These are phyloP conservation scores for Nothobranchius furzeri DNA, from an alignment of 2,113 vertebrate species.

Conservation along the genomic window DNA sequence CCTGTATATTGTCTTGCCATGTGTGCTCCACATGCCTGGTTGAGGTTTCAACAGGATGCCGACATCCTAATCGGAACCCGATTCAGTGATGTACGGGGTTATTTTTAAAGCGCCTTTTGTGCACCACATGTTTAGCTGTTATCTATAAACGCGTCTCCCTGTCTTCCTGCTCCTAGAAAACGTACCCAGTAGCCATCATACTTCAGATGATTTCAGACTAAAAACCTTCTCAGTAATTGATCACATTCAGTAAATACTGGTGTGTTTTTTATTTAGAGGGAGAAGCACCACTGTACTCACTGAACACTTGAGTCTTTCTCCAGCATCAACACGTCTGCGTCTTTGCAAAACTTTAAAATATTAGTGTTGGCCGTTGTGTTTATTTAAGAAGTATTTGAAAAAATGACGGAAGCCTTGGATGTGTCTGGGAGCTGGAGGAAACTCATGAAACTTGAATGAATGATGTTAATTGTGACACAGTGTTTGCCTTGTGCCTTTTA, in stretches of 20 bases:
- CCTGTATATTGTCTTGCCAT: background rate
- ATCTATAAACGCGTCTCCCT: conserved; percentile 17
- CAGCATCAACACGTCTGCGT: background rate
- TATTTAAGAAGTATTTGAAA: conserved; percentile 24
- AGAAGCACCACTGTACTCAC: background rate
- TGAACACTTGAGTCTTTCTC: too few relatives aligned
- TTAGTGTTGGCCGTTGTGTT: conserved; percentile 13
- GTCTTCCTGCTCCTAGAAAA: conserved; percentile 6
- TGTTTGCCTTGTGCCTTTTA: conserved; percentile 40
- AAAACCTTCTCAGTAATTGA: conserved; percentile 2
- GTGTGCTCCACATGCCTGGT: conserved; percentile 38
- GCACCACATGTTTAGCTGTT: conserved; percentile 41
- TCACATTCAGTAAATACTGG: background rate
- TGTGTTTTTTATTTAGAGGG: background rate
- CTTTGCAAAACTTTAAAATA: background rate
- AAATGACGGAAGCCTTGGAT: conserved; percentile 2
- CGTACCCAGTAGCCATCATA: background rate
- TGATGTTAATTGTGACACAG: conserved; percentile 50
- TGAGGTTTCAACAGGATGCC: conserved; percentile 55
- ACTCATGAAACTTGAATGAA: conserved; percentile 36
- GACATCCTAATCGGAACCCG: conserved; percentile 54
- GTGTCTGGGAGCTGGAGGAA: conserved; percentile 23
- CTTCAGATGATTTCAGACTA: background rate
- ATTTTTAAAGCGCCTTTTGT: conserved; percentile 55
- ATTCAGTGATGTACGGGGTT: conserved; percentile 42